Percentiles rank a stretch among this genome's conserved stretches.
These are phyloP conservation scores for Cyrtonyx montezumae DNA, from an alignment of 2,113 vertebrate genomes.

Conservation along the genomic window DNA sequence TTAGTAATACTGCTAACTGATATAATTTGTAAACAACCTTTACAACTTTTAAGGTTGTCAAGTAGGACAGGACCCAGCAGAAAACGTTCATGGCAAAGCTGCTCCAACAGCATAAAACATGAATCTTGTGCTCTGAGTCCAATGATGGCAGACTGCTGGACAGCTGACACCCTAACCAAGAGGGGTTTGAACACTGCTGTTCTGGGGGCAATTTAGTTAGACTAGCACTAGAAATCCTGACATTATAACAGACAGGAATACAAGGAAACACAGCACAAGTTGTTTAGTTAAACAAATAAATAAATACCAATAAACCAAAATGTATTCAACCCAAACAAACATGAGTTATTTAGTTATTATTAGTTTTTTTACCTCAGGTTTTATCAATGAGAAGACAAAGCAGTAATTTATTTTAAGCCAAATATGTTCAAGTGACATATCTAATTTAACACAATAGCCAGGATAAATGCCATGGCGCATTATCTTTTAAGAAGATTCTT, in stretches of 20 bases:
- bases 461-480: not conserved
- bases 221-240: not conserved
- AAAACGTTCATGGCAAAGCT: not conserved
- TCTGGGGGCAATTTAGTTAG: not conserved
- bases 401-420: not conserved
- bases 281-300: not conserved
- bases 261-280: not conserved
- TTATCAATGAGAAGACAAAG: not conserved
- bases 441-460: not conserved
- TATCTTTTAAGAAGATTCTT: not conserved
- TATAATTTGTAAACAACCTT: not conserved
- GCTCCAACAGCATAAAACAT: not conserved
- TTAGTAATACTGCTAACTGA: not conserved
- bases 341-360: not conserved
- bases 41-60: not conserved
- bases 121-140: not conserved
- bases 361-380: not conserved
- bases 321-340: not conserved
- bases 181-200: not conserved
- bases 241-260: not conserved
- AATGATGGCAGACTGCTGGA: not conserved
- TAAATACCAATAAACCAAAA: not conserved
- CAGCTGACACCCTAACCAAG: accelerated
- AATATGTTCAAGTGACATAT: not conserved
- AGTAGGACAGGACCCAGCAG: not conserved